Evolutionary conservation across 2,888 invertebrate genomes (phyloP).

Genomic region (Drosophila seclusa): DNA sequence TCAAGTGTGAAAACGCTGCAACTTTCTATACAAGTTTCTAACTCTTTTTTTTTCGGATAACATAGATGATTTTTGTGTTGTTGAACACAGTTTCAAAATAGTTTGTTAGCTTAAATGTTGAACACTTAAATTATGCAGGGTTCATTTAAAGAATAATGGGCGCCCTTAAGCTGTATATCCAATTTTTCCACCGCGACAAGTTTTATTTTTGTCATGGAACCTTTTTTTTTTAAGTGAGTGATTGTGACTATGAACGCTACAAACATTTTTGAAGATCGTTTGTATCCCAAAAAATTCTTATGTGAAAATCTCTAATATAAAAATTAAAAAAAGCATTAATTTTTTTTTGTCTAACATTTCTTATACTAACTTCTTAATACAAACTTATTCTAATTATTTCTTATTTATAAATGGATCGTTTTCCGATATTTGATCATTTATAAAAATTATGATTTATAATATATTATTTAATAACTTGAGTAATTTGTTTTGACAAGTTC

Average conservation of each 20-base stretch:
- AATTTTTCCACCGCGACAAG: not conserved
- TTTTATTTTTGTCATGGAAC: not conserved
- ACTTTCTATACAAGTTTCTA: slow-evolving; percentile 49
- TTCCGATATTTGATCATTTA: not conserved
- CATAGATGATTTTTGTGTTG: not conserved
- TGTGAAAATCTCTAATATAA: not conserved
- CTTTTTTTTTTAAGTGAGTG: not conserved
- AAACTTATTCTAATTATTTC: not conserved
- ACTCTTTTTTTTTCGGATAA: not conserved
- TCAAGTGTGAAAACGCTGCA: slow-evolving; percentile 48
- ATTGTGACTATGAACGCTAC: not conserved
- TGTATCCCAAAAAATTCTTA: not conserved
- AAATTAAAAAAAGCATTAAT: too few species aligned
- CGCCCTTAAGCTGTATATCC: not conserved
- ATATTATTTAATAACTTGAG: not conserved
- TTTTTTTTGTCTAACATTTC: not conserved
- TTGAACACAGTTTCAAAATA: not conserved
- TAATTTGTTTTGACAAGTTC: not conserved
- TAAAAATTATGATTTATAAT: not conserved
- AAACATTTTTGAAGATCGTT: not conserved
- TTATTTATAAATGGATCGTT: not conserved
- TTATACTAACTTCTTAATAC: too few species aligned
- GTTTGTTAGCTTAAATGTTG: not conserved
- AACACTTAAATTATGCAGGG: slow-evolving; percentile 1
- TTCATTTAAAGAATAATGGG: not conserved